A percentile compares a stretch with the other conserved stretches of the same genome.
phyloP scores from a whole-genome alignment of 2,113 vertebrate species.

The Lanius collurio region DNA sequence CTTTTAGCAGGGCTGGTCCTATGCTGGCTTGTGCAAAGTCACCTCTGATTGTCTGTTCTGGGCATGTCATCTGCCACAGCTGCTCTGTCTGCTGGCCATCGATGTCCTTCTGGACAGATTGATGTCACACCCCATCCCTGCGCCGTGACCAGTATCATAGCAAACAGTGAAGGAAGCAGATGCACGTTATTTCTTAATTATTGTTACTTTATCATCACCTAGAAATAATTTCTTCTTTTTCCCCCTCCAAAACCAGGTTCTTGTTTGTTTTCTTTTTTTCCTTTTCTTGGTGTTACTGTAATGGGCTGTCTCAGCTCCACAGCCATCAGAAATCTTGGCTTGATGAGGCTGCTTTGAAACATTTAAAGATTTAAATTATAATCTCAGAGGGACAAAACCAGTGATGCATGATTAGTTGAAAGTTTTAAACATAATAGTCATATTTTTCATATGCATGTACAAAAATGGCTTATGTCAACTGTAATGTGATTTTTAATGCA shows the following conservation, averaged over 20 bases:
- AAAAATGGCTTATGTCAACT: background rate
- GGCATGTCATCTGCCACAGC: background rate
- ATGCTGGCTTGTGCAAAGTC: background rate
- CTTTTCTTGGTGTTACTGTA: background rate
- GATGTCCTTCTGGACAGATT: background rate
- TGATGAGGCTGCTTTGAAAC: background rate
- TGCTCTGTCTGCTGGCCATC: background rate
- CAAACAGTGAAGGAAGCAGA: background rate
- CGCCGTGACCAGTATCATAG: background rate
- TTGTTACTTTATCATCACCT: background rate
- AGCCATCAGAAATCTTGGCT: background rate
- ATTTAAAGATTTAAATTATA: slow-evolving; percentile 24
- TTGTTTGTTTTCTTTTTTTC: background rate
- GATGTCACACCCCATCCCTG: background rate
- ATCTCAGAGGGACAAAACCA: background rate
- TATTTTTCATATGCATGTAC: slow-evolving; percentile 19
- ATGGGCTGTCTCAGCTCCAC: background rate
- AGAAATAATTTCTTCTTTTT: background rate
- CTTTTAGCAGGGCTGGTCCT: background rate
- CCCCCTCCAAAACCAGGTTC: background rate
- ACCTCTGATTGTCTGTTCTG: background rate
- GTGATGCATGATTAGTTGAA: background rate
- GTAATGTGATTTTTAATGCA: slow-evolving; percentile 31
- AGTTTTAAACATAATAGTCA: slow-evolving; percentile 1
- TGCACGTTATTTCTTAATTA: background rate